phyloP scores from a whole-genome alignment of 2,113 vertebrate species.

The Tyto alba region DNA sequence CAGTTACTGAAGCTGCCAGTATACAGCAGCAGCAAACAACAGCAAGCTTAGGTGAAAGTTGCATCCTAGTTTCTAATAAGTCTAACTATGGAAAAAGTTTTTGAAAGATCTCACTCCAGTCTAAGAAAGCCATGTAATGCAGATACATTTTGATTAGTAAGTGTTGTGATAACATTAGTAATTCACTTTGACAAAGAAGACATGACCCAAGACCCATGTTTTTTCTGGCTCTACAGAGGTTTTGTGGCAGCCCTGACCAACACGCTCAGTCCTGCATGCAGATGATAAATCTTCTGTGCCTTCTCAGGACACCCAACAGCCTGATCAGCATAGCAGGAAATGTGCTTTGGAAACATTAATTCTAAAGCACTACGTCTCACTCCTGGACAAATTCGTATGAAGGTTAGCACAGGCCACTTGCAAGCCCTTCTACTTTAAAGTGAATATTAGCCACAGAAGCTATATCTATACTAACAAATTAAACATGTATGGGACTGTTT shows the following conservation, averaged over 20 bases:
- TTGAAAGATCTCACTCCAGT: neutral
- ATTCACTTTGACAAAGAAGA: neutral
- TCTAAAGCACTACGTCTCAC: neutral
- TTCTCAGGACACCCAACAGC: neutral
- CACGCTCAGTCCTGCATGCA: neutral
- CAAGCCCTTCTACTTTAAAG: neutral
- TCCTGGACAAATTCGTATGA: neutral
- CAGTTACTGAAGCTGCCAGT: neutral
- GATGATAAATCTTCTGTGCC: neutral
- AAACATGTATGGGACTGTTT: neutral
- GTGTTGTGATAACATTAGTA: neutral
- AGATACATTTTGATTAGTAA: neutral
- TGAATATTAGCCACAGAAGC: neutral
- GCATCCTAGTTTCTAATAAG: neutral
- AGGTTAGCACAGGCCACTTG: neutral
- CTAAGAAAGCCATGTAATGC: neutral
- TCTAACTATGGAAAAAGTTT: neutral
- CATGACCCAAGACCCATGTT: neutral
- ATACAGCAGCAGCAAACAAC: neutral
- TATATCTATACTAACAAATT: neutral
- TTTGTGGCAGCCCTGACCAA: neutral
- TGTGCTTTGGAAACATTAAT: neutral
- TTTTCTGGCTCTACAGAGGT: neutral
- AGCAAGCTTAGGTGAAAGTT: neutral
- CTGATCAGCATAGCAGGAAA: neutral